These are phyloP conservation scores for Triplophysa rosa DNA, from an alignment of 2,113 vertebrate genomes.

Conservation along the genomic window DNA sequence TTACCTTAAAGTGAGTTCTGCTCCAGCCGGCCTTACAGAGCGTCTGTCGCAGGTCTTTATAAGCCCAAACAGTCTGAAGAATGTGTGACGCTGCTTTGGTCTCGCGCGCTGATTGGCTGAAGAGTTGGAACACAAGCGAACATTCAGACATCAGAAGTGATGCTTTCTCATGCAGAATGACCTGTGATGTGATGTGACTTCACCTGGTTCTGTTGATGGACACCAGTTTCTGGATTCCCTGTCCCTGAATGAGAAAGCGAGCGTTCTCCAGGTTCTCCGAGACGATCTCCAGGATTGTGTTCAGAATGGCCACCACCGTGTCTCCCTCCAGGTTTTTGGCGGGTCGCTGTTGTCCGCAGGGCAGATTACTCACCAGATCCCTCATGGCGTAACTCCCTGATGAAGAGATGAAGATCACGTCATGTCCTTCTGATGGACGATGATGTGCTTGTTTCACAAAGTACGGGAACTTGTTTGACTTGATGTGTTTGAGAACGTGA, in stretches of 20 bases:
- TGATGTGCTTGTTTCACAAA: background rate
- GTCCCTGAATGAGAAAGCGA: constrained; percentile 89
- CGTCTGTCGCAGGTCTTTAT: constrained; percentile 86
- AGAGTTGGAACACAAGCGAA: constrained; percentile 29
- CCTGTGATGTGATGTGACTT: constrained; percentile 18
- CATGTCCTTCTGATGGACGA: background rate
- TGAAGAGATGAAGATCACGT: background rate
- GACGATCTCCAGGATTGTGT: constrained; percentile 95
- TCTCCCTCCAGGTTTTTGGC: constrained; percentile 91
- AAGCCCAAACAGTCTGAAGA: constrained; percentile 94
- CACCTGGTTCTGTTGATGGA: constrained; percentile 90
- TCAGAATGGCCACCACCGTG: constrained; percentile 91
- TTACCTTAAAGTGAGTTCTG: constrained; percentile 95
- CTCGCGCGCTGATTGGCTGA: constrained; percentile 77
- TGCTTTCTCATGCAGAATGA: background rate
- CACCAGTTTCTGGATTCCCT: constrained; percentile 90
- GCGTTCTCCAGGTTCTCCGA: constrained; percentile 92
- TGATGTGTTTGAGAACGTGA: background rate
- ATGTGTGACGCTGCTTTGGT: constrained; percentile 93
- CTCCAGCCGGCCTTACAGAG: constrained; percentile 93
- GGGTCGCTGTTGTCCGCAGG: constrained; percentile 84
- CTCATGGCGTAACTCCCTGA: constrained; percentile 91
- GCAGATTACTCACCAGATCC: constrained; percentile 89
- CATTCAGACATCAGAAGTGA: too few species aligned
- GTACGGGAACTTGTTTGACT: too few species aligned